A percentile compares a stretch with the other conserved stretches of the same genome.
phyloP scores from a whole-genome alignment of 2,113 vertebrate genomes.

The Argyrosomus japonicus region DNA sequence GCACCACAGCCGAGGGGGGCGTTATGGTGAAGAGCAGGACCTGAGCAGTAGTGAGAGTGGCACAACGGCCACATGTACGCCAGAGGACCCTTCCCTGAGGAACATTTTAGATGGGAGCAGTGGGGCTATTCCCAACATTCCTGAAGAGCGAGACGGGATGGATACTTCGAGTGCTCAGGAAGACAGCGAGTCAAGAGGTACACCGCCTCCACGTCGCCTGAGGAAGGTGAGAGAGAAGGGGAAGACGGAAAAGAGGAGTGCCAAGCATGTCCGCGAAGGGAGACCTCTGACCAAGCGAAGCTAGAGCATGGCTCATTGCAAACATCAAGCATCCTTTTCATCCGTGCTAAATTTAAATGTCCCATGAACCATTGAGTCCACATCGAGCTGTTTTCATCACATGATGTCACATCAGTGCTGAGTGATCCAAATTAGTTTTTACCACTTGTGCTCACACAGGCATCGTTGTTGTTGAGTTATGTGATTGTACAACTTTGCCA shows the following conservation, averaged over 20 bases:
- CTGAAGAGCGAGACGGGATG: slow-evolving; percentile 82
- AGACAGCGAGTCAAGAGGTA: slow-evolving; percentile 83
- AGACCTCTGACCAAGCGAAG: slow-evolving; percentile 77
- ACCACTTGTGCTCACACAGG: slow-evolving; percentile 51
- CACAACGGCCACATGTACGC: slow-evolving; percentile 89
- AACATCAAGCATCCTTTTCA: background rate
- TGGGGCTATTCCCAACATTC: slow-evolving; percentile 82
- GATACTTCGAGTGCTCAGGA: slow-evolving; percentile 83
- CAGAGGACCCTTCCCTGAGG: slow-evolving; percentile 90
- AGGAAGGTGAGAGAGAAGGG: slow-evolving; percentile 84
- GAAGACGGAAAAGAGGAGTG: slow-evolving; percentile 80
- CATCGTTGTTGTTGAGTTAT: slow-evolving; percentile 67
- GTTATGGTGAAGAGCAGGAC: slow-evolving; percentile 89
- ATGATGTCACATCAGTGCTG: slow-evolving; percentile 5
- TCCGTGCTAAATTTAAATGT: slow-evolving; percentile 14
- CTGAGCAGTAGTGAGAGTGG: slow-evolving; percentile 95
- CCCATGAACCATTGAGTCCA: background rate
- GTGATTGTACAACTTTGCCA: slow-evolving; percentile 76
- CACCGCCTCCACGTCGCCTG: slow-evolving; percentile 83
- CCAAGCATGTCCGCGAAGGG: slow-evolving; percentile 80
- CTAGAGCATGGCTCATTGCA: slow-evolving; percentile 42
- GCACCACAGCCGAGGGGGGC: slow-evolving; percentile 69
- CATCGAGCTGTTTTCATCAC: background rate
- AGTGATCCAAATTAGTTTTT: slow-evolving; percentile 8
- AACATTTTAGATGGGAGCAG: slow-evolving; percentile 87